Evolutionary conservation across 2,113 vertebrate species (phyloP), one percentile per base, ranked within the genome.

Genomic region (Leptobrachium ailaonicum): DNA sequence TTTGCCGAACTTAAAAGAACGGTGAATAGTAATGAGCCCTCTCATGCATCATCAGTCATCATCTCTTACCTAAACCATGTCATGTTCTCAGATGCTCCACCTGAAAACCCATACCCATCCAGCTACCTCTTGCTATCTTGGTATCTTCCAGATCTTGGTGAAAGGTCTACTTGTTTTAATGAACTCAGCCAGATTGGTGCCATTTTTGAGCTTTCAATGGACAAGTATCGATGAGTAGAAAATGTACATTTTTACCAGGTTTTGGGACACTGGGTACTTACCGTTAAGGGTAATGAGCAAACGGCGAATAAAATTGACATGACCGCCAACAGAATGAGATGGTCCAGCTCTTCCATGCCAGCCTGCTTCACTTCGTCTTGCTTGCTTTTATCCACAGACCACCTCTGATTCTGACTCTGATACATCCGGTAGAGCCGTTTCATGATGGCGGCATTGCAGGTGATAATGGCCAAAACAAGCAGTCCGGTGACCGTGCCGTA

Each of bases 391-490:
- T 78, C 4, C 62, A 79, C 60, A 0, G 54, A 0, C 0, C 71
- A 70, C 0, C 77, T 79, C 44, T 3, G 86, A 73, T 88, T 87
- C 41, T 88, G 87, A 4, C 89, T 11, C 0, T 66, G 83, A 6
- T 90, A 92, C 92, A 94, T 93, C 41, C 75, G 0, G 53, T 90
- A 90, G 60, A 95, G 92, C 73, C 84, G 90, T 81, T 84, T n/a
- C 90, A 93, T 93, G 83, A 90, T 92, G 75, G 86, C 87, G 83
- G 91, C 82, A 76, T 95, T 95, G 87, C 91, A 93, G 4, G 90
- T 82, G 1, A 87, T 89, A 64, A 88, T 88, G 82, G 91, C 89
- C 43, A 92, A 8, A 42, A 90, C 90, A 73, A 93, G 3, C 9
- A 90, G 63, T 0, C 86, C 89, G 88, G 93, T 88, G n/a, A 94